A percentile compares a stretch with the other conserved stretches of the same genome.
These are phyloP conservation scores for Characodon lateralis DNA, from an alignment of 2,797 vertebrate species.

Conservation along the genomic window DNA sequence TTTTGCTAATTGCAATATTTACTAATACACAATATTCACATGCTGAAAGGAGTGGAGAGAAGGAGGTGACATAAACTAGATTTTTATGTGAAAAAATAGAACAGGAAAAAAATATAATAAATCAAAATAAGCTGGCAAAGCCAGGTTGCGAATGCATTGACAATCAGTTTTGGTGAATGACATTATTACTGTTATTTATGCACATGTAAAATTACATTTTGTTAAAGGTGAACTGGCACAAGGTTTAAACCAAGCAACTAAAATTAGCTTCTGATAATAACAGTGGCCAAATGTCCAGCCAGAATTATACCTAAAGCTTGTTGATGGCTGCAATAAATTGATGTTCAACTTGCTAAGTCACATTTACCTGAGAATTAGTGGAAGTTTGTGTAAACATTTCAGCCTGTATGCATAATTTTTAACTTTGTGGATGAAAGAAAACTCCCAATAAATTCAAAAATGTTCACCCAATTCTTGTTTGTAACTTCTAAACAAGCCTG, in stretches of 20 bases:
- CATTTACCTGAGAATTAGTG: neutral
- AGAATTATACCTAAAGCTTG: neutral
- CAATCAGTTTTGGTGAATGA: no score
- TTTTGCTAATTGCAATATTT: no score
- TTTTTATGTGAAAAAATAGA: no score
- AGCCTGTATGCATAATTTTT: neutral
- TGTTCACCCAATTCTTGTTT: neutral
- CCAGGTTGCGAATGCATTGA: no score
- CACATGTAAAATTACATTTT: neutral
- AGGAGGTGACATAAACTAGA: neutral
- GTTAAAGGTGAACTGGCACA: no score
- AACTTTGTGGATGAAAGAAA: neutral
- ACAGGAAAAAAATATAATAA: no score
- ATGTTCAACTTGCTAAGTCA: neutral
- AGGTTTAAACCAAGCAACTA: no score
- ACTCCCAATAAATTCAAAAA: neutral
- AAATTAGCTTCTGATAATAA: no score
- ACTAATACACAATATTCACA: no score
- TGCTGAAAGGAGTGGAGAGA: no score
- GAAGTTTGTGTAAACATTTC: neutral
- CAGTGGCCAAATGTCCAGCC: neutral
- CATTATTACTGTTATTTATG: no score
- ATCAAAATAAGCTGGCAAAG: no score
- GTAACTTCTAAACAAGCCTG: neutral
- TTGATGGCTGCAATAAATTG: neutral